Percentiles rank a stretch among this genome's conserved stretches.
phyloP scores from a whole-genome alignment of 2,888 invertebrate species.

The Parapristionchus giblindavisi region DNA sequence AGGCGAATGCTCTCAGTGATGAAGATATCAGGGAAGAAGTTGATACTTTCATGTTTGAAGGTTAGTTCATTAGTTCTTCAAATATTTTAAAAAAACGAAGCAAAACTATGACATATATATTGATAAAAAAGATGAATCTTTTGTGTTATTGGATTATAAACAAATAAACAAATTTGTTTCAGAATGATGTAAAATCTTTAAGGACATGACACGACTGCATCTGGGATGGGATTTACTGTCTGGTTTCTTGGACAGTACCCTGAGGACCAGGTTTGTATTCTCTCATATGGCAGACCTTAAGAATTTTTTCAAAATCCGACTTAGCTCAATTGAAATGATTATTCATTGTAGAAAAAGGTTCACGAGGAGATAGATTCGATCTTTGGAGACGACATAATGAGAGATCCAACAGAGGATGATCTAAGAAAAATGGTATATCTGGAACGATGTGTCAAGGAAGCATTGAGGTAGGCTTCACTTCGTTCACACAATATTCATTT shows the following conservation, averaged over 20 bases:
- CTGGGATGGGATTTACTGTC: constrained; percentile 70
- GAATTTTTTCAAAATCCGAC: too few species aligned
- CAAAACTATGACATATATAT: not conserved
- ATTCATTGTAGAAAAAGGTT: constrained; percentile 42
- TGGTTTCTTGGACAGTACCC: constrained; percentile 70
- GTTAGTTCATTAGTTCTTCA: constrained; percentile 12
- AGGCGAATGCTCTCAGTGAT: constrained; percentile 69
- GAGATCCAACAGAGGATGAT: constrained; percentile 68
- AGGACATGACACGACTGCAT: constrained; percentile 72
- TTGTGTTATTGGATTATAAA: not conserved
- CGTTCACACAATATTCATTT: too few species aligned
- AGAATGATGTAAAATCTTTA: not conserved
- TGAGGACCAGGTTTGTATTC: constrained; percentile 67
- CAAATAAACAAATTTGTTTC: not conserved
- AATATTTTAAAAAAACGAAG: not conserved
- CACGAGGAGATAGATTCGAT: constrained; percentile 52
- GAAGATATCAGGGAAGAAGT: constrained; percentile 73
- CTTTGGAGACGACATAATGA: constrained; percentile 44
- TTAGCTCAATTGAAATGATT: too few species aligned
- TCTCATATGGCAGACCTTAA: too few species aligned
- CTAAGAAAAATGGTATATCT: constrained; percentile 62
- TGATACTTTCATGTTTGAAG: constrained; percentile 74
- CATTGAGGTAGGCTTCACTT: constrained; percentile 16
- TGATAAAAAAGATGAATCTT: not conserved
- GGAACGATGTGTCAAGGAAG: constrained; percentile 67